phyloP scores from a whole-genome alignment of 2,797 vertebrate genomes.

The Tenualosa thibaudeaui region DNA sequence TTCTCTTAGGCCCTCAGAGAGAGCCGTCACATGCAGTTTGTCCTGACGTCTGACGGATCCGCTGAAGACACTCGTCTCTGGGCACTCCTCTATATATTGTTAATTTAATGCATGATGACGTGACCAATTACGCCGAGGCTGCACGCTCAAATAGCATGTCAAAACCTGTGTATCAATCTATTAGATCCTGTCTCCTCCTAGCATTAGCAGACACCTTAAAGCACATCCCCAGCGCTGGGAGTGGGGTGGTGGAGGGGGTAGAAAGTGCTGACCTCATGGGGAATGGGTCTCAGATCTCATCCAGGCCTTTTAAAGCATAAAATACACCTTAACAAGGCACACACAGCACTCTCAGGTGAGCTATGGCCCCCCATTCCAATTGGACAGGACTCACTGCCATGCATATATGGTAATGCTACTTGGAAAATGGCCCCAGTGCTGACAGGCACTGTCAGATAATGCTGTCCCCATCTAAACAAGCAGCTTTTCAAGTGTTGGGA shows the following conservation, averaged over 20 bases:
- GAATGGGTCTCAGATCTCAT: slow-evolving; percentile 72
- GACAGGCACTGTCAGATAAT: slow-evolving; percentile 16
- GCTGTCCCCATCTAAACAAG: slow-evolving; percentile 21
- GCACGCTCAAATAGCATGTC: slow-evolving; percentile 92
- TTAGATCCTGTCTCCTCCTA: slow-evolving; percentile 81
- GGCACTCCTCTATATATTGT: slow-evolving; percentile 86
- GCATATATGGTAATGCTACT: slow-evolving; percentile 32
- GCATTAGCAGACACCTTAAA: slow-evolving; percentile 83
- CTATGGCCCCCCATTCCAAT: slow-evolving; percentile 38
- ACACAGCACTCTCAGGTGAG: slow-evolving; percentile 50
- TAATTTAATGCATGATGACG: slow-evolving; percentile 92
- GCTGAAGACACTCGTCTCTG: slow-evolving; percentile 87
- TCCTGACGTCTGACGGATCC: slow-evolving; percentile 84
- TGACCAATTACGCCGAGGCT: slow-evolving; percentile 88
- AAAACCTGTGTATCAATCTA: slow-evolving; percentile 92
- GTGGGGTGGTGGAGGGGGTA: slow-evolving; percentile 48
- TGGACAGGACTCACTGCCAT: slow-evolving; percentile 29
- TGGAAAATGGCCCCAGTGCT: slow-evolving; percentile 17
- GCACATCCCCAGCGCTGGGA: slow-evolving; percentile 57
- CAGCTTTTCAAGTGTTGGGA: not conserved
- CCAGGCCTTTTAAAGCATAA: slow-evolving; percentile 65
- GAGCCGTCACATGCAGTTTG: slow-evolving; percentile 76
- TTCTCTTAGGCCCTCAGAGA: slow-evolving; percentile 59
- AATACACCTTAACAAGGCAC: slow-evolving; percentile 49
- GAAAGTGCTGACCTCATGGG: slow-evolving; percentile 80